phyloP scores from a whole-genome alignment of 1,140 invertebrate genomes.

The Camponotus floridanus region DNA sequence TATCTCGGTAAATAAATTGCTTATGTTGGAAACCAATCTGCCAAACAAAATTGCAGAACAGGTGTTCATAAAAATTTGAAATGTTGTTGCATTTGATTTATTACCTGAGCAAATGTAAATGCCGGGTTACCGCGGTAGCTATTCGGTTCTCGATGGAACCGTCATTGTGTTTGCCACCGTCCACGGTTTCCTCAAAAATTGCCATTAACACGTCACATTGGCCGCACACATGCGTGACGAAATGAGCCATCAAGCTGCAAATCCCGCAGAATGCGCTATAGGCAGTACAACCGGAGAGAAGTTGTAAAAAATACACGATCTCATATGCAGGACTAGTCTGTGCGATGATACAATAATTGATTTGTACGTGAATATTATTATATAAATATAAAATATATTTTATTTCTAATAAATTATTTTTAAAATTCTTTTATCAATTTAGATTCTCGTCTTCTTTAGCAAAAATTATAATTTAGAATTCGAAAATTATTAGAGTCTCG shows the following conservation, averaged over 20 bases:
- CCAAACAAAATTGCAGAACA: neutral
- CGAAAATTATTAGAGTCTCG: no score
- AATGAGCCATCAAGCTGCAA: slow-evolving; percentile 72
- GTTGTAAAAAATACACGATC: slow-evolving; percentile 58
- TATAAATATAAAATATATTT: neutral
- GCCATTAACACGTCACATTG: slow-evolving; percentile 74
- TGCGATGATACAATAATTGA: slow-evolving; percentile 54
- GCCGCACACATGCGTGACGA: slow-evolving; percentile 75
- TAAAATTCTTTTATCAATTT: no score
- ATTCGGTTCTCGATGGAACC: slow-evolving; percentile 11
- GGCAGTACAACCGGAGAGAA: slow-evolving; percentile 4
- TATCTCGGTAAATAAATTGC: slow-evolving; percentile 36
- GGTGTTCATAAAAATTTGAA: no score
- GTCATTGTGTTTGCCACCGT: neutral
- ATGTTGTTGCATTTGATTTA: slow-evolving; percentile 6
- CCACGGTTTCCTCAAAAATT: slow-evolving; percentile 36
- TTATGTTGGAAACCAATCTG: slow-evolving; percentile 28
- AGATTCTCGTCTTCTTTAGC: no score
- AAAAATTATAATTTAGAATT: no score
- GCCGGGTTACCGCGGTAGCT: slow-evolving; percentile 3
- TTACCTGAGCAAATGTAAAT: slow-evolving; percentile 60
- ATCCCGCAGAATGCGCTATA: slow-evolving; percentile 46
- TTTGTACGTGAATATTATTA: neutral
- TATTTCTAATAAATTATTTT: no score
- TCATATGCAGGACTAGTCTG: slow-evolving; percentile 62